Base-by-base conservation (phyloP, 2,797 vertebrate genomes). In the Ataeniobius toweri region DNA sequence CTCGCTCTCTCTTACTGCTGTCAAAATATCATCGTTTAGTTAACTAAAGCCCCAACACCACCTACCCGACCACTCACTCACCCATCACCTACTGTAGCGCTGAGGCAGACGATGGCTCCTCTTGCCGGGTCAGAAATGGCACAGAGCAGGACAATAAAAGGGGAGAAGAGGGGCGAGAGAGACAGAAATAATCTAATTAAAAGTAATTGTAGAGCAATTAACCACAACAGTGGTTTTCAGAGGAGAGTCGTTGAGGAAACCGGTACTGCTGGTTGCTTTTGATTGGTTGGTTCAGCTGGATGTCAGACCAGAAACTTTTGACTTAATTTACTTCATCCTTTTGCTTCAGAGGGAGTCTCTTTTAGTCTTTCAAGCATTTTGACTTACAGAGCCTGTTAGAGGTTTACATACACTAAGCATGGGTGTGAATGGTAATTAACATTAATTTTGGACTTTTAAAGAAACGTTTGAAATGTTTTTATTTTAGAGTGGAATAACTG, bases 161-260 rank as follows among this genome's bases (percentile, higher is more conserved):
- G 26, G 65, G 68, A 79, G 85, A 83, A 82, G 78, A 73, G 81
- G 80, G 39, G 74, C 51, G 79, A 78, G 68, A 83, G 90, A 82
- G 87, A 89, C 88, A 88, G 91, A 92, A 93, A 92, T 94, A 94
- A 95, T 94, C 89, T 80, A 94, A 95, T 95, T 94, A 94, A 92
- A 91, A 92, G 80, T 91, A 91, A 94, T 95, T 94, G 92, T 65
- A 26, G 86, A 88, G 86, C 91, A 94, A 94, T 94, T 93, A 95
- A 88, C 86, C 89, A 88, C 91, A 90, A 89, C 89, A 88, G 75
- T 91, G 83, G 86, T 86, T 91, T 61, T 89, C 81, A 89, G 86
- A 89, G 69, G 80, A 84, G 78, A 79, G 71, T 76, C 6, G 53
- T 74, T 31, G 31, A 69, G 78, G 77, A 72, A 55, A 8, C 44